Evolutionary conservation across 1,140 invertebrate species (phyloP), one percentile per base, ranked within the genome.

Genomic region (Drosophila athabasca): DNA sequence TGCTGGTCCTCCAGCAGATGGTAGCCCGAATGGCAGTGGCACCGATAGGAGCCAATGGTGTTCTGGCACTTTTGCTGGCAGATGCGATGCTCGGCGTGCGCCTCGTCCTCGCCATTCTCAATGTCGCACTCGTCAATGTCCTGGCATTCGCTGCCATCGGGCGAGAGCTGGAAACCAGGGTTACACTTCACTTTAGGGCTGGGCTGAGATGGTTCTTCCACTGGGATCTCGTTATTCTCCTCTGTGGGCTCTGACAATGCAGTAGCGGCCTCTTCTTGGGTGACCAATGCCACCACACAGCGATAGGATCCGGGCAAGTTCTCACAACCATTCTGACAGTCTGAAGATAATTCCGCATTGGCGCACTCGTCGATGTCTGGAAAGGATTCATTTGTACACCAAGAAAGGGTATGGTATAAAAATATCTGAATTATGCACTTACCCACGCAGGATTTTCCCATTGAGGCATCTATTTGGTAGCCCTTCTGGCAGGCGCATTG

Each of bases 281-380:
- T 61, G 11, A 76, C 73, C 24, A 70, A 22, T 0, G 75, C 39
- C 7, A 62, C 31, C 11, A 87, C 41, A 83, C 96, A 97, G 3
- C 91, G 92, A 85, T 96, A 97, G n/a, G 93, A 94, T 4, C 96
- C 96, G 2, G 93, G 92, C 8, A 92, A 92, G 81, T 97, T 97
- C 17, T 93, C 92, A 90, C 96, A 97, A 0, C 92, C 93, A 44
- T 90, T 92, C 39, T 92, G 80, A 26, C 95, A 95, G 6, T 93
- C 92, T 8, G 93, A 92, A 11, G 93, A 92, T 15, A 93, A 83
- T 9, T 92, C 91, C 9, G 92, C 91, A 43, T 90, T 76, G 5
- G 78, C 65, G 81, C 96, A 96, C 85, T 97, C 96, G 85, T 96
- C 93, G 15, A 95, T 92, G 88, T 96, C 94, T 95, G 79, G 24